Base-by-base conservation (phyloP, 2,113 vertebrate genomes). In the Microcebus griseorufus region DNA sequence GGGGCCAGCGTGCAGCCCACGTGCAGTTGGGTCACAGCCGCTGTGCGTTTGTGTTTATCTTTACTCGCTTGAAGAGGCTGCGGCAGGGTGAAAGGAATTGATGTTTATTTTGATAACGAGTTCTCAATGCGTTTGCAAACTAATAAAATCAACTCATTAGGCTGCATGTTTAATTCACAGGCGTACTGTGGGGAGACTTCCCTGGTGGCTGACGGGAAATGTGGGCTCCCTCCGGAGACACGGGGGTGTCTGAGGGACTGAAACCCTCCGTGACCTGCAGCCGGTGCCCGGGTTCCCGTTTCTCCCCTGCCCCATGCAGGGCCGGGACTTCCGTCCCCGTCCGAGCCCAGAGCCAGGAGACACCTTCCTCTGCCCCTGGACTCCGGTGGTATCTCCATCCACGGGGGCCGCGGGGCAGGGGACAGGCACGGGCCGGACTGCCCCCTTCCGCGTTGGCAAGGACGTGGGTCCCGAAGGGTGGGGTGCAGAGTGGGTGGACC, bases 101-200 rank as follows among this genome's bases (percentile, higher is more conserved):
- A 98, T 98, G 98, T 98, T 99, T 98, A 98, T 98, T 98, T 98
- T 98, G 98, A 98, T 98, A 99, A 99, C 96, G 98, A 99, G 97
- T 98, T 98, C 98, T 98, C 98, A 10, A 88, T 92, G 98, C 98
- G 18, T 98, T 97, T 95, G 83, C 98, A 96, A 98, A 98, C 98
- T 98, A 99, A 99, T 99, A 98, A 98, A 98, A 98, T 99, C 98
- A 98, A 97, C 98, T 99, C 98, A 98, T 99, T 99, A 98, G 98
- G 97, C 96, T 94, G 90, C 96, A 96, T 98, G 98, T 97, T 98
- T 98, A 98, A 97, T 98, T 96, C 98, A 89, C 90, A 98, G 97
- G 97, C 95, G 78, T 92, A 95, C 98, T 92, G 17, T 53, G 23
- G 96, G 97, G 97, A 98, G 98, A 97, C 76, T 81, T 97, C 98